Percentiles rank a stretch among this genome's conserved stretches.
Conservation (phyloP, 2,113 vertebrate species). For the Lasiurus borealis region DNA sequence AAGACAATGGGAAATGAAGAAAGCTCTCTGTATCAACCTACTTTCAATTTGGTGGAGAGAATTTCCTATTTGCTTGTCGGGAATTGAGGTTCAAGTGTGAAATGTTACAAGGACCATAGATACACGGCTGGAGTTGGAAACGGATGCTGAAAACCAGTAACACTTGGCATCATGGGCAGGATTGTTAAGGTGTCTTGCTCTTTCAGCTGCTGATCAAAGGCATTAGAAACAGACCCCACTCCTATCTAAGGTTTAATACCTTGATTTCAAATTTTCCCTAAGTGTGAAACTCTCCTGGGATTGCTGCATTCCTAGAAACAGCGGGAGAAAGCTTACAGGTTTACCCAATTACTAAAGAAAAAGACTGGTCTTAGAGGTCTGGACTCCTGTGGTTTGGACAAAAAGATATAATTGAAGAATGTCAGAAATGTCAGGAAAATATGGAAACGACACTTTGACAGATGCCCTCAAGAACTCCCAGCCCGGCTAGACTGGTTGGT, state of each 20-base stretch:
- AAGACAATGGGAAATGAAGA: not conserved
- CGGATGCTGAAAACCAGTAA: accelerated
- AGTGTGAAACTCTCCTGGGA: not conserved
- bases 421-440: not conserved
- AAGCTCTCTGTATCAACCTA: not conserved
- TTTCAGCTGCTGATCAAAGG: not conserved
- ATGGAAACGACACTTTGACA: constrained; percentile 16
- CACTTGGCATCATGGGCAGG: not conserved
- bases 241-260: not conserved
- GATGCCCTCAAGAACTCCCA: not conserved
- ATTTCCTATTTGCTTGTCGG: not conserved
- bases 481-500: not conserved
- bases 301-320: not conserved
- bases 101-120: not conserved
- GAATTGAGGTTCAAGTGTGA: not conserved
- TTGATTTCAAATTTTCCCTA: not conserved
- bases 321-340: not conserved
- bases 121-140: not conserved
- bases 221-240: not conserved
- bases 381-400: constrained; percentile 26
- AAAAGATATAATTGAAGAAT: constrained; percentile 13
- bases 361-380: not conserved
- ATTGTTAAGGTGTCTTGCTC: not conserved
- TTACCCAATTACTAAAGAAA: not conserved
- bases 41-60: not conserved